These are phyloP conservation scores for Leptopilina clavipes DNA, from an alignment of 1,140 invertebrate genomes.

Conservation along the genomic window DNA sequence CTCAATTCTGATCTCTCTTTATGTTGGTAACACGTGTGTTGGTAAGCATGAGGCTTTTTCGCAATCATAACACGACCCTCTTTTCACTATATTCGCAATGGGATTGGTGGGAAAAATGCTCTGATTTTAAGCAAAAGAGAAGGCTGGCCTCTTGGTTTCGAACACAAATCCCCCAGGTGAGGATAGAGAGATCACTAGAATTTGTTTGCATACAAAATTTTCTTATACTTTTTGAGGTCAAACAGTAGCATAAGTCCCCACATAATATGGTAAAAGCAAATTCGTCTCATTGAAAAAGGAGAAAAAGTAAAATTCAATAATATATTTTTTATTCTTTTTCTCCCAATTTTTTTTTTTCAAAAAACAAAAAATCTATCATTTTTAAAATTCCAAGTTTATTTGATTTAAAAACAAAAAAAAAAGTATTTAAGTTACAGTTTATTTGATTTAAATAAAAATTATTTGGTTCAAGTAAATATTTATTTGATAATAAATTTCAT, in stretches of 20 bases:
- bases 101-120: conserved; percentile 25
- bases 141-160: conserved; percentile 18
- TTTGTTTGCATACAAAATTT: conserved; percentile 30
- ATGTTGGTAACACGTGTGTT: conserved; percentile 15
- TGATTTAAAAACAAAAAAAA: too few species aligned
- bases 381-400: too few species aligned
- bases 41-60: conserved; percentile 28
- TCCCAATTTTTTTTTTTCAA: neutral
- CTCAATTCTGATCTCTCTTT: neutral
- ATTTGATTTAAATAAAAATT: too few species aligned
- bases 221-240: neutral
- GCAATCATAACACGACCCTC: conserved; percentile 29
- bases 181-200: conserved; percentile 28
- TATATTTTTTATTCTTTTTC: neutral
- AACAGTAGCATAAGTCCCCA: conserved; percentile 6
- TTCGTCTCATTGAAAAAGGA: neutral
- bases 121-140: conserved; percentile 5
- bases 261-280: neutral
- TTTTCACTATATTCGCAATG: conserved; percentile 12
- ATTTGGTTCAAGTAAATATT: too few species aligned
- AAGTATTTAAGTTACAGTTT: too few species aligned
- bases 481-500: too few species aligned
- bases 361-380: too few species aligned
- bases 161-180: conserved; percentile 31
- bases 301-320: neutral